A percentile compares a stretch with the other conserved stretches of the same genome.
These are phyloP conservation scores for Aspidapion aeneum DNA, from an alignment of 2,888 invertebrate genomes.

Conservation along the genomic window DNA sequence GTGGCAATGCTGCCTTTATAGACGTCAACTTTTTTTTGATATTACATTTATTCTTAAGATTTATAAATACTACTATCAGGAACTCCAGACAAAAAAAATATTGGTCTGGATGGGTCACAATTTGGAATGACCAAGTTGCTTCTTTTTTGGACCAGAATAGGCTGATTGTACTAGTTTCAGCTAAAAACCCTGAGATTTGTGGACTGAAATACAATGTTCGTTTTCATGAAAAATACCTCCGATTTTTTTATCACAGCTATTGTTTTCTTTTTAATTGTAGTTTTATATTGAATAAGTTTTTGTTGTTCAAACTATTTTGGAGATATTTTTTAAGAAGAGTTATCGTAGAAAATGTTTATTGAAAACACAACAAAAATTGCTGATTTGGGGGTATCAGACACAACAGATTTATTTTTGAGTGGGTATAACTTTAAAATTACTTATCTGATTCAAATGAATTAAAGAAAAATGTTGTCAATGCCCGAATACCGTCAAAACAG, in stretches of 20 bases:
- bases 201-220: slow-evolving; percentile 39
- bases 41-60: slow-evolving; percentile 26
- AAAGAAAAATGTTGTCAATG: no score
- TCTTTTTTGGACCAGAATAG: slow-evolving; percentile 23
- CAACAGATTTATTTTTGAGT: no score
- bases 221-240: background rate
- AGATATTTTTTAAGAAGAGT: no score
- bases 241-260: background rate
- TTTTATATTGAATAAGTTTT: no score
- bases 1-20: background rate
- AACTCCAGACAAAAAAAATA: slow-evolving; percentile 47
- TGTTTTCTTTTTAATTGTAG: background rate
- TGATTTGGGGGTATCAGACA: no score
- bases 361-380: no score
- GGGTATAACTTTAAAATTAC: no score
- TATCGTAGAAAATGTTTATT: no score
- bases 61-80: slow-evolving; percentile 44
- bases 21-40: slow-evolving; percentile 2
- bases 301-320: no score
- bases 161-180: slow-evolving; percentile 50
- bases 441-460: no score
- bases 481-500: no score
- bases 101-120: slow-evolving; percentile 11
- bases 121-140: background rate
- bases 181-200: slow-evolving; percentile 48